Evolutionary conservation across 2,113 vertebrate species (phyloP), one percentile per base, ranked within the genome.

Genomic region (Amblyopsis rosae): DNA sequence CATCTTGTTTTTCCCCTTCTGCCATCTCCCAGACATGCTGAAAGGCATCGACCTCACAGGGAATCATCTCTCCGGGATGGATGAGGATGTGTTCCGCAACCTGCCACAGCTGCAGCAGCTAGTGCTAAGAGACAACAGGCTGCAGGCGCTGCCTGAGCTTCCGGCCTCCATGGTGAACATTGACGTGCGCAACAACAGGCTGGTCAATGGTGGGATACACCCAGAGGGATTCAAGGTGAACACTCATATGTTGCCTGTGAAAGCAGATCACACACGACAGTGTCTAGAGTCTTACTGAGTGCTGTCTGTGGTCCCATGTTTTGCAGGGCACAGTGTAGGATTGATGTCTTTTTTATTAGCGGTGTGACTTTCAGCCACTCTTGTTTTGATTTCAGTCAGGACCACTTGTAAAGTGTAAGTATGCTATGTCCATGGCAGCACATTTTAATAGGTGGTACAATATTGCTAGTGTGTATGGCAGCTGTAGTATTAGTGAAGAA

Each of bases 1-100:
- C 35, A 41, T 6, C 35, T 26, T 12, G 1, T 41, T 32, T 12
- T 50, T 45, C 16, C 8, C 4, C 57, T 6, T 72, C 12, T 76
- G 74, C 1, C 76, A 6, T 67, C 35, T 80, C 68, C 1, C 76
- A 96, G 95, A 88, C 65, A 92, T 93, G 61, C 83, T 95, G 63
- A 93, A 90, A 64, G 86, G 84, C 55, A 90, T 95, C 10, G 93
- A 95, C 72, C 87, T 96, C 63, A 94, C 91, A 0, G 87, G 91
- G 67, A 96, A 95, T 68, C 77, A 71, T 82, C 93, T 96, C 73
- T 86, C 87, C 5, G 60, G 72, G 74, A 89, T 88, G 0, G 90
- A 93, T 0, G 79, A 73, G 0, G 89, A 93, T 0, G 84, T 93
- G 7, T 90, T 96, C 76, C 62, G 12, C 12, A 65, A 41, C 7